Evolutionary conservation across 1,140 invertebrate species (phyloP), one percentile per base, ranked within the genome.

Genomic region (Phenacoccus solenopsis): DNA sequence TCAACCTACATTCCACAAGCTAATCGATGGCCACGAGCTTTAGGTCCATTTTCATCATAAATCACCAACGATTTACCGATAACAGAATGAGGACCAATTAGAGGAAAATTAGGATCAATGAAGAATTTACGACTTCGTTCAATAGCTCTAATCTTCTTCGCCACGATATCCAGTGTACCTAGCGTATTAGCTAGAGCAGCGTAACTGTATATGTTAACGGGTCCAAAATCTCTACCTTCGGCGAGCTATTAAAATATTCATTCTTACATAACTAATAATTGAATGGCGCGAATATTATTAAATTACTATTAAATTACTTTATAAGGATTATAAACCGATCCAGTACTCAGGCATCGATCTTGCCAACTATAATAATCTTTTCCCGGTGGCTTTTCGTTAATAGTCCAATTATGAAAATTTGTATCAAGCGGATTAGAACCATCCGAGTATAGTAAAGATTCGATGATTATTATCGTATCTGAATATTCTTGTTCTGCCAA

Each of bases 351-450:
- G 78, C 93, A 96, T 61, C 94, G 80, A 69, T 82, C 85, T 59
- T 87, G 89, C 92, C 93, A 96, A 77, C 94, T 91, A 76, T 94
- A 94, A 77, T 90, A 96, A 78, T 97, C 94, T 74, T 85, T 86
- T n/a, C 87, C 88, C 1, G 86, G 82, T 69, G 82, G 77, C 72
- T 83, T 76, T 22, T 81, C 78, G 72, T 88, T 85, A 30, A 90
- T 79, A 73, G 82, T 81, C 86, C 87, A 89, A 20, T 78, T 77
- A 70, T 75, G 74, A 57, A 87, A 84, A 32, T 80, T 80, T 0
- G 90, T 90, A 76, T 88, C 88, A 76, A 94, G 93, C 35, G 89
- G 80, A 72, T 84, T 85, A 28, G 88, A 86, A 0, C 92, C 93
- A 78, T 96, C 93, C 0, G 89, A 87, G 78, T 96, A 93, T 28